phyloP scores from a whole-genome alignment of 2,797 vertebrate genomes.

The Parauchenoglanis ngamensis region DNA sequence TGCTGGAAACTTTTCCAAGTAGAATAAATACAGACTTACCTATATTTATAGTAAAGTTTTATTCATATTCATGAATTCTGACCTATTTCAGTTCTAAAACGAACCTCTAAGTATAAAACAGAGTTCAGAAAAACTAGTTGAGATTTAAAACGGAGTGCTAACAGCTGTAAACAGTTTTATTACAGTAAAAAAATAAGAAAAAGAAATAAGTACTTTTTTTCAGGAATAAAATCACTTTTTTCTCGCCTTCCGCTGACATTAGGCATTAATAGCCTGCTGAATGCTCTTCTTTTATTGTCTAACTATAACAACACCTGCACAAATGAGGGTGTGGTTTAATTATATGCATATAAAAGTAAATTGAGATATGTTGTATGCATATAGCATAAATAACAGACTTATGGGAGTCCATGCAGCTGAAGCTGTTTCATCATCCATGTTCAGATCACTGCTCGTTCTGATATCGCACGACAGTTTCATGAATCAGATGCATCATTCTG shows the following conservation, averaged over 20 bases:
- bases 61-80: not conserved
- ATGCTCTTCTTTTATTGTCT: not conserved
- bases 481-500: conserved; percentile 16
- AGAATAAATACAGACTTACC: not conserved
- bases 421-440: not conserved
- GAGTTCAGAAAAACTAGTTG: not conserved
- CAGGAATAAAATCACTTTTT: not conserved
- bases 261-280: not conserved
- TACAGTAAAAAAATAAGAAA: not conserved
- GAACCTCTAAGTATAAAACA: not conserved
- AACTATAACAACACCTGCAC: not conserved
- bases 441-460: not conserved
- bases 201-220: not conserved
- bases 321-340: not conserved
- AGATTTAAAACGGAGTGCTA: not conserved
- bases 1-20: not conserved
- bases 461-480: not conserved
- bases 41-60: not conserved
- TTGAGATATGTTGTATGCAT: not conserved
- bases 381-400: not conserved
- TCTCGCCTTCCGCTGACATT: not conserved
- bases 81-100: not conserved
- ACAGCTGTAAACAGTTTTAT: not conserved
- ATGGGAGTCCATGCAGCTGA: conserved; percentile 1
- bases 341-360: not conserved